These are phyloP conservation scores for Colius striatus DNA, from an alignment of 2,113 vertebrate species.

Conservation along the genomic window DNA sequence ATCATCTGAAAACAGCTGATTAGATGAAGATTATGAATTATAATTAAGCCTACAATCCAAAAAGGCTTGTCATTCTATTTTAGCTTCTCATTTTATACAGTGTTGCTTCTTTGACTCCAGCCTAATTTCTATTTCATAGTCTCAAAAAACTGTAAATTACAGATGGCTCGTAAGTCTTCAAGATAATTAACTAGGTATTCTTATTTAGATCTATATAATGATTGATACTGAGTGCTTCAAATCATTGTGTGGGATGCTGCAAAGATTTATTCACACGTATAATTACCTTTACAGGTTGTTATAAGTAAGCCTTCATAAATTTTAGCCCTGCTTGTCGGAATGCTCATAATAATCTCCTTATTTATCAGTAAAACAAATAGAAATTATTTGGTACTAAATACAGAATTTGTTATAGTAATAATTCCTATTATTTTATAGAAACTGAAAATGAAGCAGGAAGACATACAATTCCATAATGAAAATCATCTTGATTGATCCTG, in stretches of 20 bases:
- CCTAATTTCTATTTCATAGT: neutral
- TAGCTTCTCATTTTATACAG: neutral
- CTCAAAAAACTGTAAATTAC: neutral
- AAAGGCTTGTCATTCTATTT: neutral
- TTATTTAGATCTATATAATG: neutral
- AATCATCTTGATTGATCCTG: neutral
- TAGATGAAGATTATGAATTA: neutral
- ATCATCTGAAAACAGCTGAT: neutral
- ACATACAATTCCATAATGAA: neutral
- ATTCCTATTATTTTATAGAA: neutral
- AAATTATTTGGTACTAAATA: neutral
- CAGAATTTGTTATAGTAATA: neutral
- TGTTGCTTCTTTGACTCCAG: neutral
- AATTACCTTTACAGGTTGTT: neutral
- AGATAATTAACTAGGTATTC: neutral
- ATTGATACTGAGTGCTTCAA: neutral
- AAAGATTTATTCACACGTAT: neutral
- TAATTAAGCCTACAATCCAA: neutral
- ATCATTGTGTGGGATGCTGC: neutral
- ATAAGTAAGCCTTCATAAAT: neutral
- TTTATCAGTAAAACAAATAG: neutral
- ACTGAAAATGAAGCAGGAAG: neutral
- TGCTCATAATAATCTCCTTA: neutral
- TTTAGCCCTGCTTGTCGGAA: neutral
- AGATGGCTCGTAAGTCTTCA: neutral